Evolutionary conservation across 2,888 invertebrate genomes (phyloP).

Genomic region (Nomada ruficornis): DNA sequence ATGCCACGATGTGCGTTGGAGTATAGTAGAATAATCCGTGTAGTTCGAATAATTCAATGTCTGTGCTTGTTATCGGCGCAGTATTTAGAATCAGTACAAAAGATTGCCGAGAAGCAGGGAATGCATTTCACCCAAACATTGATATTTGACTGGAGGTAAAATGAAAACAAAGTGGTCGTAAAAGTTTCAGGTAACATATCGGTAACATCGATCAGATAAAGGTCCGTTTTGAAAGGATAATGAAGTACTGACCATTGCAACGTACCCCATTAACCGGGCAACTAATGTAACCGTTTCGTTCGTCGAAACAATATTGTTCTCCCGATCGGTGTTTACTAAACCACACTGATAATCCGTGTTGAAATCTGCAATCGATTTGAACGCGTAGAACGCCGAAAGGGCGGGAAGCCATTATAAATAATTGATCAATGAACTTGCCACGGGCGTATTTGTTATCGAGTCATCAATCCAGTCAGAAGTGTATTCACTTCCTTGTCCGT

Average conservation of each 20-base stretch:
- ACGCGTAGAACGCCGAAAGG: background rate
- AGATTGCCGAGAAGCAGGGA: background rate
- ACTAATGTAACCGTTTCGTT: constrained; percentile 1
- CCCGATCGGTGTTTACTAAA: background rate
- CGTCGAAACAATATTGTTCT: constrained; percentile 8
- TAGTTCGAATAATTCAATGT: background rate
- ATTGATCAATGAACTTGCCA: constrained; percentile 16
- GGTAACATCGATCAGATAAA: background rate
- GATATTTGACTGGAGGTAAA: background rate
- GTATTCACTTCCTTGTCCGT: too few relatives aligned
- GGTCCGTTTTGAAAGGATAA: background rate
- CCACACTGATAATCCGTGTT: too few relatives aligned
- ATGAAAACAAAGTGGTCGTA: background rate
- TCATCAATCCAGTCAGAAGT: too few relatives aligned
- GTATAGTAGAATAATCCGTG: background rate
- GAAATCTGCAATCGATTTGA: background rate
- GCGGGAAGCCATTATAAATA: constrained; percentile 33
- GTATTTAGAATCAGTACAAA: too few relatives aligned
- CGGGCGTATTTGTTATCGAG: too few relatives aligned
- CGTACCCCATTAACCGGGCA: background rate
- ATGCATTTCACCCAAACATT: background rate
- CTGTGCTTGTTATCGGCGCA: background rate
- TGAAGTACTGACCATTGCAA: too few relatives aligned
- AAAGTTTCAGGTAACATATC: background rate
- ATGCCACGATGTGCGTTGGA: background rate